phyloP scores from a whole-genome alignment of 92 coral and sea anemone species.

The Phenganax stokvisi region DNA sequence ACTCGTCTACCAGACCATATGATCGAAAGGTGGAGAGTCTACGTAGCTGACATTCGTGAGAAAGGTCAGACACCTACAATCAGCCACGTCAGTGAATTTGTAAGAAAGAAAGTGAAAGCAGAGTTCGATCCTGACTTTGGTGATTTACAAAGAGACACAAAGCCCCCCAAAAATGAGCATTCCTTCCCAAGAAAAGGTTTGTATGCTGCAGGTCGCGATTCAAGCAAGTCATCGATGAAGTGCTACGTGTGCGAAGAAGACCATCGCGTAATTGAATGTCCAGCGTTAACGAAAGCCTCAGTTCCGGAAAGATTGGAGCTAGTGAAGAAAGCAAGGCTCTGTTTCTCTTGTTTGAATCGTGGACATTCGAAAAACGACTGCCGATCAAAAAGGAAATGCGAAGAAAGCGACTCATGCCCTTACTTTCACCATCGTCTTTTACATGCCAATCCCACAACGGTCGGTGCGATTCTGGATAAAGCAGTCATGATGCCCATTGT shows the following conservation, averaged over 20 bases:
- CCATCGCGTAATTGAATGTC: constrained; percentile 7
- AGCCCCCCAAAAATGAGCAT: not conserved
- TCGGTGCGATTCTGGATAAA: constrained; percentile 41
- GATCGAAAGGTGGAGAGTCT: constrained; percentile 35
- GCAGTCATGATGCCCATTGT: constrained; percentile 52
- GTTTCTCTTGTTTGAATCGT: no score
- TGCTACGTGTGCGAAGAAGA: constrained; percentile 3
- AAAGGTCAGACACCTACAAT: constrained; percentile 28
- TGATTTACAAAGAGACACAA: constrained; percentile 28
- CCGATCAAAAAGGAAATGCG: constrained; percentile 14
- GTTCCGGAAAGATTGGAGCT: no score
- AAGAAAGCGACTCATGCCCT: not conserved
- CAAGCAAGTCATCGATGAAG: not conserved
- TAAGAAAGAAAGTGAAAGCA: constrained; percentile 30
- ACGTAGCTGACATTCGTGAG: constrained; percentile 24
- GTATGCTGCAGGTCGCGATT: not conserved
- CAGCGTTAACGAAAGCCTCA: no score
- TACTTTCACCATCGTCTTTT: constrained; percentile 10
- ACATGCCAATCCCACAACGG: no score
- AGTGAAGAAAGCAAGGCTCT: no score
- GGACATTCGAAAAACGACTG: not conserved
- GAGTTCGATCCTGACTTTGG: constrained; percentile 51
- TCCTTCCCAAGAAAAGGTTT: constrained; percentile 1
- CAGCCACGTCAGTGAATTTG: constrained; percentile 17
- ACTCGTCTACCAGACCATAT: no score